Evolutionary conservation across 2,888 invertebrate genomes (phyloP).

Genomic region (Nemotelus nigrinus): DNA sequence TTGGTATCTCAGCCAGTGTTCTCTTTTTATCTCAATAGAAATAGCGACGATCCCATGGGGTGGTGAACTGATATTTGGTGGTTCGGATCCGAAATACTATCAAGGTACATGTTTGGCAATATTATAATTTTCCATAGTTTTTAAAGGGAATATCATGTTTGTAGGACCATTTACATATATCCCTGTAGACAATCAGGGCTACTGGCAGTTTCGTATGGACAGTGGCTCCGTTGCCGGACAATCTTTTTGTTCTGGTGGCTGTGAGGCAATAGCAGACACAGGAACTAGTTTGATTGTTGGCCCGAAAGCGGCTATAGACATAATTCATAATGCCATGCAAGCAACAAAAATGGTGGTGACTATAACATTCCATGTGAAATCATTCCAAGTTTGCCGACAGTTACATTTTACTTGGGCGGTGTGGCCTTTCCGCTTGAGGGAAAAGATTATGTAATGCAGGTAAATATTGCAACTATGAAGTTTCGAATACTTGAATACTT

Average conservation of each 20-base stretch:
- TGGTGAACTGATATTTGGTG: slow-evolving; percentile 90
- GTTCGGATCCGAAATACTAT: slow-evolving; percentile 89
- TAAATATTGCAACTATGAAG: background rate
- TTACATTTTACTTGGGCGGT: slow-evolving; percentile 78
- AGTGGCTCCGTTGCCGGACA: slow-evolving; percentile 67
- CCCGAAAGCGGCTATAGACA: slow-evolving; percentile 76
- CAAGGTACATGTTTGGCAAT: slow-evolving; percentile 62
- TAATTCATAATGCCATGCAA: slow-evolving; percentile 81
- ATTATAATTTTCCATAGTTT: background rate
- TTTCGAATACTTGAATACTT: background rate
- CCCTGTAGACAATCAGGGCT: slow-evolving; percentile 82
- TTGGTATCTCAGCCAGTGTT: slow-evolving; percentile 79
- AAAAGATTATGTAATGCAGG: slow-evolving; percentile 75
- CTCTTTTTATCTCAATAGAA: slow-evolving; percentile 88
- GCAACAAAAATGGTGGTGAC: slow-evolving; percentile 76
- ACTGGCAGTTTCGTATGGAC: slow-evolving; percentile 97
- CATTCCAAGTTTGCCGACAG: slow-evolving; percentile 77
- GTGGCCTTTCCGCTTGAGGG: slow-evolving; percentile 76
- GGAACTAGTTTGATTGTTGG: slow-evolving; percentile 96
- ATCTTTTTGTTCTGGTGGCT: slow-evolving; percentile 78
- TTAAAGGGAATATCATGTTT: background rate
- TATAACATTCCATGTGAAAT: slow-evolving; percentile 78
- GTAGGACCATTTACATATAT: slow-evolving; percentile 68
- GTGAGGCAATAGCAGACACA: slow-evolving; percentile 94
- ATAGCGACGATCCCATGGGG: slow-evolving; percentile 67